Evolutionary conservation across 2,797 vertebrate genomes (phyloP).

Genomic region (Rousettus madagascariensis): DNA sequence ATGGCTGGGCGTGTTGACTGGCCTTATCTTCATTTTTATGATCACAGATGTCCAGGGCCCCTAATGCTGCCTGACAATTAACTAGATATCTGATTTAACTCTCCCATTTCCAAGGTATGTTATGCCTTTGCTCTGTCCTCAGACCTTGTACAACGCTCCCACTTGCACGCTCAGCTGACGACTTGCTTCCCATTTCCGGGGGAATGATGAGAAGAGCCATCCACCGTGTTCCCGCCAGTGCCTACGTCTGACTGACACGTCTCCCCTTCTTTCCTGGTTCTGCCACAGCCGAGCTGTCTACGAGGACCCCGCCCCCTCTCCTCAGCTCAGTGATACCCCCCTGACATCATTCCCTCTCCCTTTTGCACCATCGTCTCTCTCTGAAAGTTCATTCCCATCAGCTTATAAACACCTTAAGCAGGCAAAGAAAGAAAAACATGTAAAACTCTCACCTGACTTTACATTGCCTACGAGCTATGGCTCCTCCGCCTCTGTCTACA

Average conservation of each 20-base stretch:
- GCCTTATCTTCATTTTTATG: not conserved
- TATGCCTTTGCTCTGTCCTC: not conserved
- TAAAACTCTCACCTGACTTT: not conserved
- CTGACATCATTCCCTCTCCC: not conserved
- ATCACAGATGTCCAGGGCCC: not conserved
- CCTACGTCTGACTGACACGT: not conserved
- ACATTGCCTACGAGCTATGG: not conserved
- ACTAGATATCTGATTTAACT: not conserved
- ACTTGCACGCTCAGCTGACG: not conserved
- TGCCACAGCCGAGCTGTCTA: not conserved
- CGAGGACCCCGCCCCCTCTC: not conserved
- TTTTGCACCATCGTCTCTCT: not conserved
- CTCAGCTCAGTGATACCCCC: not conserved
- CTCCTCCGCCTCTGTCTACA: not conserved
- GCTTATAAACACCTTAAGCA: not conserved
- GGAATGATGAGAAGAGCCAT: no score
- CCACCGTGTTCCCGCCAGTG: accelerated
- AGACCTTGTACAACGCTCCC: no score
- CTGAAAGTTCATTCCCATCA: not conserved
- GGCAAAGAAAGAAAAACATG: not conserved
- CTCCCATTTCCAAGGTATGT: not conserved
- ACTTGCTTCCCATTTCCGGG: not conserved
- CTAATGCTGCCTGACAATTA: not conserved
- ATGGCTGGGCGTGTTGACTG: not conserved
- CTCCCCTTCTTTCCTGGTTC: not conserved